Evolutionary conservation across 2,113 vertebrate genomes (phyloP), one percentile per base, ranked within the genome.

Genomic region (Orycteropus afer): DNA sequence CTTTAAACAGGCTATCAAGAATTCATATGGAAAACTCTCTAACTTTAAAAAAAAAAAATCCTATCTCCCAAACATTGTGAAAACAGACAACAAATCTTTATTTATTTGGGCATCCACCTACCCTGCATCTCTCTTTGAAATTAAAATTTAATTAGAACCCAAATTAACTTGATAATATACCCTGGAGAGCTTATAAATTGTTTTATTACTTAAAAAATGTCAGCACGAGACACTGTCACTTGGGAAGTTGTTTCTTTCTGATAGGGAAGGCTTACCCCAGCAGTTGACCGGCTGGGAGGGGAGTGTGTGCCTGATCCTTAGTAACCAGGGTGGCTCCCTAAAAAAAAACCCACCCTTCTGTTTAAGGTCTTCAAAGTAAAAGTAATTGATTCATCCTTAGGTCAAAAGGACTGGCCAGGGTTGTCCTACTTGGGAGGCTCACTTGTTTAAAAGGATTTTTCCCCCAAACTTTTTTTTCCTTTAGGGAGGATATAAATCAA

Each of bases 401-500:
- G 96, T 96, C 86, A 96, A 96, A 97, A 96, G 79, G 89, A 73
- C 74, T 29, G 37, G 25, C 25, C 79, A 86, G n/a, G 57, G 40
- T 47, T 86, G 83, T 57, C 82, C 40, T 45, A 78, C 40, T n/a
- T 86, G 73, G 86, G 80, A 51, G 29, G 74, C 47, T 95, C 80
- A 90, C 76, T 97, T 90, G 79, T 95, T 95, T 92, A 96, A 97
- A 96, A 59, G 77, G 22, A 1, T 42, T 53, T 27, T 71, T 67
- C 63, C 42, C n/a, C 20, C 22, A n/a, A 37, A 74, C 49, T 23
- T 71, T 88, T 93, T 97, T 95, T 79, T 42, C 49, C 81, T 81
- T 95, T 77, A 4, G 40, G n/a, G 80, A 11, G 32, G 42, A 61
- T 95, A 97, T 91, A 97, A 97, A 96, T 96, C 82, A 97, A 91